Evolutionary conservation across 2,888 invertebrate genomes (phyloP).

Genomic region (Lochmaea crataegi): DNA sequence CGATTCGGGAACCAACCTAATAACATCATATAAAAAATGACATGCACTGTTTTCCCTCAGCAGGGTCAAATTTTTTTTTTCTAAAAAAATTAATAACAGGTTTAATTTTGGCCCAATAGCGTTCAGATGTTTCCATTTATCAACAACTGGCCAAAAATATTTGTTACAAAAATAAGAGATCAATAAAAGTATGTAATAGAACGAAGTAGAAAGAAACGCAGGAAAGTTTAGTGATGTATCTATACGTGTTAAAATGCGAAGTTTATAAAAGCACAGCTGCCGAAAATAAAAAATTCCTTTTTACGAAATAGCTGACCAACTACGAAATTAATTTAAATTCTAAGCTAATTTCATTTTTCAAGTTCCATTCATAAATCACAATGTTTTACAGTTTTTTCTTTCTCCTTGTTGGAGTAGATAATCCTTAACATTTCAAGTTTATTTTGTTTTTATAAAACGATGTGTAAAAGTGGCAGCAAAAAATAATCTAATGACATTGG

Average conservation of each 20-base stretch:
- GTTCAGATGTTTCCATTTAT: background rate
- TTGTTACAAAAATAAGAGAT: slow-evolving; percentile 18
- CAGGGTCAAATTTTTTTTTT: too few species aligned
- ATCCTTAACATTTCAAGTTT: too few species aligned
- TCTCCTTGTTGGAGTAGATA: too few species aligned
- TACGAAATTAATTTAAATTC: background rate
- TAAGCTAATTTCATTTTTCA: background rate
- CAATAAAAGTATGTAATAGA: slow-evolving; percentile 8
- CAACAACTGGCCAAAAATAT: slow-evolving; percentile 8
- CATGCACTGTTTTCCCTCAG: too few species aligned
- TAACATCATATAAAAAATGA: too few species aligned
- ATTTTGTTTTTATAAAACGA: background rate
- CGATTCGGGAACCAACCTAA: too few species aligned
- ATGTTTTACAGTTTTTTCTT: too few species aligned
- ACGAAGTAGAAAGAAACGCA: slow-evolving; percentile 19
- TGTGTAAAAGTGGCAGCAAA: too few species aligned
- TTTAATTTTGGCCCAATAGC: too few species aligned
- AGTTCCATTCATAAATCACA: background rate
- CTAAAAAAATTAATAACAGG: too few species aligned
- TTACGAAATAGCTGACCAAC: background rate
- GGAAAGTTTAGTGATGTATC: slow-evolving; percentile 20
- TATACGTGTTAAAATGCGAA: background rate
- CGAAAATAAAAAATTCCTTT: slow-evolving; percentile 10
- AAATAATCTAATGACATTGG: too few species aligned
- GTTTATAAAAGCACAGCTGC: slow-evolving; percentile 23